Evolutionary conservation across 1,140 invertebrate genomes (phyloP).

Genomic region (Drosophila mauritiana): DNA sequence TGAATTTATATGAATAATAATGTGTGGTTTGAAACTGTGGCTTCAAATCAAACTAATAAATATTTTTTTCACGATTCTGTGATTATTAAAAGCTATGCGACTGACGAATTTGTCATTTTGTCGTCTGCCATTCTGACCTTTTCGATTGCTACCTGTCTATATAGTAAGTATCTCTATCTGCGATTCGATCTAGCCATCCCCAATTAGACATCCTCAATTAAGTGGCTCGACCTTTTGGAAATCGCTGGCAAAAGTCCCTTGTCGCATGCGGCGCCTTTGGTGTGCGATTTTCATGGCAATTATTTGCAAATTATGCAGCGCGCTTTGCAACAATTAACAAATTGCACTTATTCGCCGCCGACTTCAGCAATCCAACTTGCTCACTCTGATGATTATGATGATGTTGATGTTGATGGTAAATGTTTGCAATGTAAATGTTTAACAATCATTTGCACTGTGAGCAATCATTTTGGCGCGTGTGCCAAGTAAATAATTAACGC

Average conservation of each 20-base stretch:
- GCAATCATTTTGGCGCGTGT: constrained; percentile 79
- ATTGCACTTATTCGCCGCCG: constrained; percentile 62
- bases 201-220: constrained; percentile 76
- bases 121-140: constrained; percentile 26
- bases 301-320: constrained; percentile 74
- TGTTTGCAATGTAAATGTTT: constrained; percentile 67
- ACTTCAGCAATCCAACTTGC: constrained; percentile 32
- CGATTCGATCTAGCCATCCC: constrained; percentile 39
- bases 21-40: background rate
- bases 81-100: background rate
- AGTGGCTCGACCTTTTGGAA: constrained; percentile 71
- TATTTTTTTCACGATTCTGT: background rate
- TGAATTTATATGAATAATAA: background rate
- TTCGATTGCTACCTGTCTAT: constrained; percentile 20
- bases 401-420: constrained; percentile 53
- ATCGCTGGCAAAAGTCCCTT: constrained; percentile 56
- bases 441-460: constrained; percentile 73
- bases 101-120: constrained; percentile 20
- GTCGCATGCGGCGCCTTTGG: constrained; percentile 67
- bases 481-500: constrained; percentile 62
- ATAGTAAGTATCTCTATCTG: constrained; percentile 19
- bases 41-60: background rate
- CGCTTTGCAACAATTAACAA: constrained; percentile 77
- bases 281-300: constrained; percentile 69
- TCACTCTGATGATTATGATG: constrained; percentile 39